These are phyloP conservation scores for Melanerpes formicivorus DNA, from an alignment of 2,113 vertebrate species.

Conservation along the genomic window DNA sequence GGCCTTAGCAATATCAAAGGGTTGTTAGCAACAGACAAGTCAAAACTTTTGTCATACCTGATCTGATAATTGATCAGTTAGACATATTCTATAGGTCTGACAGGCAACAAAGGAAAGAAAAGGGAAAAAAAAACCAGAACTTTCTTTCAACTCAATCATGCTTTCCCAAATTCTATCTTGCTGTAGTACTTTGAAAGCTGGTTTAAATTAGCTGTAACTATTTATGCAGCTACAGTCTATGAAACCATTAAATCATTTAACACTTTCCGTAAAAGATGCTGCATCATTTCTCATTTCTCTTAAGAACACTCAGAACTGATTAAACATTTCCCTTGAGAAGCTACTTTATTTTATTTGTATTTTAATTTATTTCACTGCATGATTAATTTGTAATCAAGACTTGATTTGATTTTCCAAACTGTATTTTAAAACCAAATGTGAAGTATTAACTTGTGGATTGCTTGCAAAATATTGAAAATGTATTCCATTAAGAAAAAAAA, in stretches of 20 bases:
- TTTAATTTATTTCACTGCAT: conserved; percentile 54
- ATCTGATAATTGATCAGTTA: neutral
- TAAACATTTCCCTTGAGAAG: conserved; percentile 23
- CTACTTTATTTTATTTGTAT: conserved; percentile 49
- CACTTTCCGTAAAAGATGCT: conserved; percentile 15
- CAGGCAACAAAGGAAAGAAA: neutral
- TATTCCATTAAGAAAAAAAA: conserved; percentile 33
- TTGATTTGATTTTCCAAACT: conserved; percentile 56
- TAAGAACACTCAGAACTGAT: conserved; percentile 40
- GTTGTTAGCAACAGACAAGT: neutral
- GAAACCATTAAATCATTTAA: conserved; percentile 12
- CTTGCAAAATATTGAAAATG: conserved; percentile 51
- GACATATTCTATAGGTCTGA: neutral
- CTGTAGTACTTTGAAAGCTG: conserved; percentile 6
- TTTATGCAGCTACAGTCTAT: neutral
- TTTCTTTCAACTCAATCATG: neutral
- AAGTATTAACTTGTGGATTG: conserved; percentile 5
- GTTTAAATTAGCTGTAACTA: conserved; percentile 24
- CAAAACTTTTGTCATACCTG: neutral
- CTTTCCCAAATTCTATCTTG: neutral
- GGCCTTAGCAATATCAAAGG: neutral
- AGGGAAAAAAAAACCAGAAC: neutral
- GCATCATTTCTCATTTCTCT: conserved; percentile 15
- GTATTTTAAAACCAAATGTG: conserved; percentile 53
- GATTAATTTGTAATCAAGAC: conserved; percentile 55